These are phyloP conservation scores for Sussaba pulchella DNA, from an alignment of 2,888 invertebrate genomes.

Conservation along the genomic window DNA sequence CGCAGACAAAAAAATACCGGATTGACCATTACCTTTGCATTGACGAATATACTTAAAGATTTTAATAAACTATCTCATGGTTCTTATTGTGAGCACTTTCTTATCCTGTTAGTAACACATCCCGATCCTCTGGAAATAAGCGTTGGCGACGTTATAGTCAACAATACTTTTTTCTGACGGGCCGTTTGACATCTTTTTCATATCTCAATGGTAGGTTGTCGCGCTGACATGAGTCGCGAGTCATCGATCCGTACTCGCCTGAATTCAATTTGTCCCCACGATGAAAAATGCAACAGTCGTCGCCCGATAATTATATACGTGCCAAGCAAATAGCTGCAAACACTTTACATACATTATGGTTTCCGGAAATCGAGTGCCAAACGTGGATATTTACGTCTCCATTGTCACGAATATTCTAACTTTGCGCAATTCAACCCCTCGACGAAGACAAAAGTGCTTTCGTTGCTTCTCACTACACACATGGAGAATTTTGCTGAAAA, in stretches of 20 bases:
- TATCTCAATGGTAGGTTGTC: too few species aligned
- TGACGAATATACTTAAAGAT: too few species aligned
- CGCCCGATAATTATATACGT: not conserved
- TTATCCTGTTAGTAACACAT: too few species aligned
- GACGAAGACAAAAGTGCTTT: not conserved
- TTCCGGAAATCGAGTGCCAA: not conserved
- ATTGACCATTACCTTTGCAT: too few species aligned
- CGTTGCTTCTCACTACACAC: not conserved
- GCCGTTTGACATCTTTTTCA: too few species aligned
- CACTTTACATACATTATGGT: not conserved
- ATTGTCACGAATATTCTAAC: too few species aligned
- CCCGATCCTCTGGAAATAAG: too few species aligned
- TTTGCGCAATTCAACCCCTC: not conserved
- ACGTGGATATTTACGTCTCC: not conserved
- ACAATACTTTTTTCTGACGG: too few species aligned
- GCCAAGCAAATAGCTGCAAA: not conserved
- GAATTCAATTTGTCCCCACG: not conserved
- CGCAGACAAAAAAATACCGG: too few species aligned
- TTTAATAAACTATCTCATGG: too few species aligned
- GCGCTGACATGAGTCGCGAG: not conserved
- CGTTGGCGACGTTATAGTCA: too few species aligned
- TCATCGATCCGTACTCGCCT: not conserved
- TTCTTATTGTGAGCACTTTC: too few species aligned
- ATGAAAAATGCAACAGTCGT: not conserved
- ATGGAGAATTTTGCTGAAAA: conserved; percentile 34